These are phyloP conservation scores for Astatotilapia flaviijosephi DNA, from an alignment of 2,113 vertebrate species.

Conservation along the genomic window DNA sequence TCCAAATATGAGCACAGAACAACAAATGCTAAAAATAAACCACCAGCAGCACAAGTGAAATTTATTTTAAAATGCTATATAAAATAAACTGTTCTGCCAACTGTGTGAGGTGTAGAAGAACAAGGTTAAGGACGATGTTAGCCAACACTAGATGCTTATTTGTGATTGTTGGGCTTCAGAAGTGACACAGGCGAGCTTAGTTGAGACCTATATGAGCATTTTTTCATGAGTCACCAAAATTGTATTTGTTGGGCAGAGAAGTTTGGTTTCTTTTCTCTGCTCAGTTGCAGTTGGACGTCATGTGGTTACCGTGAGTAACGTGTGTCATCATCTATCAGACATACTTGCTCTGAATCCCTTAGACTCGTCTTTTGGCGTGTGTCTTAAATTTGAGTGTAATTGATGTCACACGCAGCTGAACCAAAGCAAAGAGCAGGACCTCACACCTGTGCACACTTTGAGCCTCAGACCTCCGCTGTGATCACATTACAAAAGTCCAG, in stretches of 20 bases:
- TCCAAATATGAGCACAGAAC: background rate
- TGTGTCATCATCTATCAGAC: background rate
- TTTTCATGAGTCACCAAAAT: background rate
- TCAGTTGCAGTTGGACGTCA: background rate
- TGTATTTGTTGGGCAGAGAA: background rate
- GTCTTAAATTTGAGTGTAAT: background rate
- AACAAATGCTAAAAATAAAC: background rate
- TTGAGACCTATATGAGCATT: accelerated
- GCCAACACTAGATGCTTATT: background rate
- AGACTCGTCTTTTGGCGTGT: background rate
- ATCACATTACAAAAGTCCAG: background rate
- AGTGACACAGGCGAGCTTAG: accelerated
- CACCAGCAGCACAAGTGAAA: background rate
- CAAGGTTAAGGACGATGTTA: accelerated
- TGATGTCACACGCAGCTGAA: background rate
- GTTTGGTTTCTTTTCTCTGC: background rate
- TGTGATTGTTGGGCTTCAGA: background rate
- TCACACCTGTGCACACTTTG: conserved; percentile 15
- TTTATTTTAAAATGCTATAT: background rate
- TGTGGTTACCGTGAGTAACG: accelerated
- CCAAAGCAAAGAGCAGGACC: background rate
- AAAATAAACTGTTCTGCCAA: background rate
- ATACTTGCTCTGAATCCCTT: background rate
- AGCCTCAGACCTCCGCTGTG: background rate
- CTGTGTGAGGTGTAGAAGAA: background rate